Evolutionary conservation across 1,140 invertebrate species (phyloP), one percentile per base, ranked within the genome.

Genomic region (Apis laboriosa): DNA sequence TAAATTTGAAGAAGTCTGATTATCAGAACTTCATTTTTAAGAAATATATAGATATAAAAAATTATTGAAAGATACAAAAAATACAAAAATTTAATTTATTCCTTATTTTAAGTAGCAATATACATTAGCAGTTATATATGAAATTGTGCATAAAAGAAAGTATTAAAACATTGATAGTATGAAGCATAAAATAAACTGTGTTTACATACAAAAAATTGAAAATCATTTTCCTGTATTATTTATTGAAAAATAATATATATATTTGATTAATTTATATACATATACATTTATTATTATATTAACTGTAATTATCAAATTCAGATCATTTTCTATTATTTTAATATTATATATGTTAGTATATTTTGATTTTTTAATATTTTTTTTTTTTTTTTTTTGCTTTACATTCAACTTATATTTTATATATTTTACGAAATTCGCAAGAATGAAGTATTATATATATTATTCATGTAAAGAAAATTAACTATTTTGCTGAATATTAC

Each of bases 41-140:
- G 51, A 73, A 56, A 73, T 63, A 49, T 55, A 24, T 51, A 21
- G n/a, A 58, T 75, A 64, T 80, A 13, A 58, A 58, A 81, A 67
- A 67, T 76, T 21, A 17, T 68, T 61, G 9, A 28, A 28, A 51
- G 66, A n/a, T 79, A 83, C 60, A 73, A 34, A 83, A 83, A 79
- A 79, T 83, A 71, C 58, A 83, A 83, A 77, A 73, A 73, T 79
- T 77, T 70, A 68, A 68, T 75, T 82, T 61, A 63, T 71, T 70
- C 34, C 66, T 72, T 67, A 79, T 72, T 83, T 83, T 79, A 83
- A 83, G 77, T 83, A 83, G 81, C 76, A 79, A 83, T 83, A 83
- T 83, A 83, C 81, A 51, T 21, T 5, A 43, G 34, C 34, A 43
- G n/a, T 77, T 72, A 78, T 28, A 78, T 28, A 24, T 21, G 34